phyloP scores from a whole-genome alignment of 37 sponge, comb jelly and placozoan species.

The Aphrocallistes beatrix region DNA sequence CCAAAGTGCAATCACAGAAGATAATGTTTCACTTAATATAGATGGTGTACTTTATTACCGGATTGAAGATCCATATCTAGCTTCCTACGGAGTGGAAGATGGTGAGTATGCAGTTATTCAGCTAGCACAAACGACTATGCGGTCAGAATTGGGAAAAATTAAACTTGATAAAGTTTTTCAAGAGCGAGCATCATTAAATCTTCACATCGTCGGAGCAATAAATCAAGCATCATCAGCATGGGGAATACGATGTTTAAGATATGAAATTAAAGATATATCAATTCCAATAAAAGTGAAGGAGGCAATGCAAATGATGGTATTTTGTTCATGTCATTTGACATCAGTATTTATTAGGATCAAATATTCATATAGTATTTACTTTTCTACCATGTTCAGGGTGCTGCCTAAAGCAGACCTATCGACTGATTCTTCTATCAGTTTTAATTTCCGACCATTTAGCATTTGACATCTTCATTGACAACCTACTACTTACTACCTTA shows the following conservation, averaged over 20 bases:
- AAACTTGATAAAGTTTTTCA: constrained; percentile 88
- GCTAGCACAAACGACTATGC: constrained; percentile 98
- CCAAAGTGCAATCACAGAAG: constrained; percentile 91
- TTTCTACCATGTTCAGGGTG: too few species aligned
- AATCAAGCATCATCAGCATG: constrained; percentile 87
- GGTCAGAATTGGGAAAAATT: constrained; percentile 86
- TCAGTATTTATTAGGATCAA: too few species aligned
- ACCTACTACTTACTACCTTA: too few species aligned
- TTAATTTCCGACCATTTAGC: too few species aligned
- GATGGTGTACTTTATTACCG: constrained; percentile 90
- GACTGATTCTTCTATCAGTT: too few species aligned
- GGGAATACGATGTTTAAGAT: constrained; percentile 90
- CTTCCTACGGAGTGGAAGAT: constrained; percentile 96
- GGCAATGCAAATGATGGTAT: constrained; percentile 99
- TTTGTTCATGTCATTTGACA: too few species aligned
- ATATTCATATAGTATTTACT: too few species aligned
- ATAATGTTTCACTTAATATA: constrained; percentile 90
- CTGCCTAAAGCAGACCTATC: too few species aligned
- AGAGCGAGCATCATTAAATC: constrained; percentile 75
- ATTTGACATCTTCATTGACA: too few species aligned
- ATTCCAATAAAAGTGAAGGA: constrained; percentile 87
- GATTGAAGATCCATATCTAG: constrained; percentile 76
- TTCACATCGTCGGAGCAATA: constrained; percentile 85
- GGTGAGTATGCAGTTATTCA: constrained; percentile 86
- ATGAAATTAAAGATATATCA: constrained; percentile 88